Conservation (phyloP, 2,888 invertebrate genomes). For the Stenodera caucasica region DNA sequence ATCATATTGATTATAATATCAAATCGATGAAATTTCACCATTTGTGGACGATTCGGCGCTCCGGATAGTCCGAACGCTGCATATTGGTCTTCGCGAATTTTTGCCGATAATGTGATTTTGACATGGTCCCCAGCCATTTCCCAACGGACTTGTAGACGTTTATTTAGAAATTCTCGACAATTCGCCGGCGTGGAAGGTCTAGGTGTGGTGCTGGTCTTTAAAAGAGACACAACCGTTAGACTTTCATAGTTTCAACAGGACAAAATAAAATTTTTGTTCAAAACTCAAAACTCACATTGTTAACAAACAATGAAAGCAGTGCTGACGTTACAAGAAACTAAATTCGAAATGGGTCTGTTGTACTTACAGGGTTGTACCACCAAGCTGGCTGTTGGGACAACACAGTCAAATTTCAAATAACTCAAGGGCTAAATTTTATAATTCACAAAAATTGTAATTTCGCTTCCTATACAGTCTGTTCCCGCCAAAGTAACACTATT, state of each 20-base stretch:
- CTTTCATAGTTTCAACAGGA: no score
- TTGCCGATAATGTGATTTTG: constrained; percentile 76
- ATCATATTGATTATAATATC: not conserved
- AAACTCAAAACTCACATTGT: constrained; percentile 17
- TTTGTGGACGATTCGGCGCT: constrained; percentile 70
- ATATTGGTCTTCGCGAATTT: constrained; percentile 81
- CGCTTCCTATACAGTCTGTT: no score
- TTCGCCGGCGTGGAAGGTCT: constrained; percentile 69
- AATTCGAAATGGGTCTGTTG: constrained; percentile 14
- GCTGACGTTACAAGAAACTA: constrained; percentile 10
- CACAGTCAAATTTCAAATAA: no score
- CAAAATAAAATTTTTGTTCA: no score
- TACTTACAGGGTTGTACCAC: constrained; percentile 94
- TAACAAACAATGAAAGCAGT: constrained; percentile 22
- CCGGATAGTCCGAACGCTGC: constrained; percentile 88
- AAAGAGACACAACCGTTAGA: no score
- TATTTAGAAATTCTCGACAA: constrained; percentile 82
- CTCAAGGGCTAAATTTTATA: no score
- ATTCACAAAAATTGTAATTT: no score
- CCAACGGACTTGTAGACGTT: constrained; percentile 86
- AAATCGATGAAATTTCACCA: constrained; percentile 61
- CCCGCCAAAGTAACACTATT: no score
- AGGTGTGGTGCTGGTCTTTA: constrained; percentile 76
- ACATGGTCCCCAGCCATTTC: constrained; percentile 75
- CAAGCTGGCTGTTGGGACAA: constrained; percentile 69